Conservation (phyloP, 2,113 vertebrate species). For the Protobothrops mucrosquamatus region DNA sequence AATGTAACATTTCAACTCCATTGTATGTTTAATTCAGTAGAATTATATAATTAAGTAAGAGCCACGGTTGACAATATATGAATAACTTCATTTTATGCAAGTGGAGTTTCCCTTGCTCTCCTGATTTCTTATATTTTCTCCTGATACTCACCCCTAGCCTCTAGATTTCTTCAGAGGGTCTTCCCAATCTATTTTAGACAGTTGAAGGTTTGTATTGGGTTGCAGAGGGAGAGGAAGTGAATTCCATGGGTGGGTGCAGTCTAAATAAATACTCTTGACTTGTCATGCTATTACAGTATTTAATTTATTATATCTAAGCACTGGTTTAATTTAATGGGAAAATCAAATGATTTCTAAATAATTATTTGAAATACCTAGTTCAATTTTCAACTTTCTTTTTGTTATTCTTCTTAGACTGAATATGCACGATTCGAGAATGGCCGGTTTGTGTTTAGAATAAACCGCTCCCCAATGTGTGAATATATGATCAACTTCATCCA, state of each 20-base stretch:
- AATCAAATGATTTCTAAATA: neutral
- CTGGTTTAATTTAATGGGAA: neutral
- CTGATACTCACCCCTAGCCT: neutral
- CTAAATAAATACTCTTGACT: neutral
- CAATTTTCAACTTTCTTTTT: neutral
- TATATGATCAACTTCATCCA: conserved; percentile 99
- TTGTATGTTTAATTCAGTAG: neutral
- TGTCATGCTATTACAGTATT: neutral
- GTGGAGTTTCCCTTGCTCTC: neutral
- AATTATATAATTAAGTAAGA: neutral
- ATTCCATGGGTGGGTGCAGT: neutral
- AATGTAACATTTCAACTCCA: neutral
- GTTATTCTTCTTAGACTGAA: conserved; percentile 80
- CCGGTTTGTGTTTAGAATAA: conserved; percentile 97
- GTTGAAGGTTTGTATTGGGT: neutral
- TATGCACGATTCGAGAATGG: conserved; percentile 98
- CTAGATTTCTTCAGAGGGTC: neutral
- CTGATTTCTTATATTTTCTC: neutral
- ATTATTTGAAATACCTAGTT: neutral
- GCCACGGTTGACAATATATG: neutral
- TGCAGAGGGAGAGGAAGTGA: neutral
- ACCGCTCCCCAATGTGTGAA: conserved; percentile 98
- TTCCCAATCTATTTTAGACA: neutral
- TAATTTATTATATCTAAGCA: neutral
- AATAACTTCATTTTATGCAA: neutral